phyloP scores from a whole-genome alignment of 2,113 vertebrate genomes.

The Rattus rattus region DNA sequence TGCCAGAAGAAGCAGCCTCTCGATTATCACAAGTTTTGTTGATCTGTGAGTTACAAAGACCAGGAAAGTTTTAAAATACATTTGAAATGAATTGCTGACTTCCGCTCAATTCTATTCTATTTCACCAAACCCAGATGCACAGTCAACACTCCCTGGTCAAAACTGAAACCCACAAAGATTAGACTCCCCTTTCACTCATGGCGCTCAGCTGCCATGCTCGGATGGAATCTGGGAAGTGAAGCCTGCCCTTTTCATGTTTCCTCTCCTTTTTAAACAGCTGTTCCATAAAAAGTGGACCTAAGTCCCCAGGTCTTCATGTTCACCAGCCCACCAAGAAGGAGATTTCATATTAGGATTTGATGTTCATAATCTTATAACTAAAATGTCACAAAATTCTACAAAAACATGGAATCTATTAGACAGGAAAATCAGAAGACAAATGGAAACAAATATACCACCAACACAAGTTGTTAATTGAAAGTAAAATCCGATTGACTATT shows the following conservation, averaged over 20 bases:
- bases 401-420: not conserved
- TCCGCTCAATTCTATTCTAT: not conserved
- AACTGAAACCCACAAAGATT: slow-evolving; percentile 14
- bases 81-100: slow-evolving; percentile 4
- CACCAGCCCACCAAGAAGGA: slow-evolving; percentile 23
- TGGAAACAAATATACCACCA: slow-evolving; percentile 30
- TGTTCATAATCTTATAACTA: slow-evolving; percentile 46
- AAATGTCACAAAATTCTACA: slow-evolving; percentile 48
- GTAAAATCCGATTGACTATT: not conserved
- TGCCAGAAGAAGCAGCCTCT: slow-evolving; percentile 96
- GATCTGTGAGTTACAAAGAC: slow-evolving; percentile 88
- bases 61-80: slow-evolving; percentile 58
- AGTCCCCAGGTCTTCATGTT: not conserved
- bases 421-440: slow-evolving; percentile 43
- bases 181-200: not conserved
- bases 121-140: not conserved
- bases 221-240: slow-evolving; percentile 42
- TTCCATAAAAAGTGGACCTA: not conserved
- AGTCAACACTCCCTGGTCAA: slow-evolving; percentile 7
- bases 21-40: slow-evolving; percentile 98
- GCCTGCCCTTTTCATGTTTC: not conserved
- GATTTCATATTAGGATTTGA: not conserved
- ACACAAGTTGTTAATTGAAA: slow-evolving; percentile 30
- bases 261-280: not conserved
- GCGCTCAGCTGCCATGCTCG: not conserved